phyloP scores from a whole-genome alignment of 2,888 invertebrate genomes.

The Drosophila meridiana region DNA sequence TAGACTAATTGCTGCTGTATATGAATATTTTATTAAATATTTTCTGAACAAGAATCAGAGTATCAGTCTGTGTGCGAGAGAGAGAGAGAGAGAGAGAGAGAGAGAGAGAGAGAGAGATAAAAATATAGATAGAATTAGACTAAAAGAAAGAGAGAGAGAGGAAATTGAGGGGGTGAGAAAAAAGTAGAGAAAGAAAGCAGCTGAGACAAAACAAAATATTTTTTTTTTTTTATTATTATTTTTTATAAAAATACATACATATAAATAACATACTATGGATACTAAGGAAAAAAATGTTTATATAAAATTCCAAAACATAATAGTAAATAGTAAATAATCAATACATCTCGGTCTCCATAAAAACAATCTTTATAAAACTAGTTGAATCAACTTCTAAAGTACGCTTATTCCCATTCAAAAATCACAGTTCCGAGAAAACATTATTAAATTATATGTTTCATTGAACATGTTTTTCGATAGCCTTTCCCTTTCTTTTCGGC shows the following conservation, averaged over 20 bases:
- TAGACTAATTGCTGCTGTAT: no score
- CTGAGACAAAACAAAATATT: no score
- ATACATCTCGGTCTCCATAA: neutral
- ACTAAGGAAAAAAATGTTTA: no score
- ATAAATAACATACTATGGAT: no score
- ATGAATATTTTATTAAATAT: no score
- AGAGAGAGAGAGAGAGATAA: neutral
- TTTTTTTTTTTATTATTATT: no score
- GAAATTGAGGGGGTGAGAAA: neutral
- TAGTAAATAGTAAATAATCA: neutral
- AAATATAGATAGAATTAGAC: neutral
- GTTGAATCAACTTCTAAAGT: neutral
- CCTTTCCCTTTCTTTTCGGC: neutral
- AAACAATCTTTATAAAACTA: neutral
- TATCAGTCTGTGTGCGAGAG: no score
- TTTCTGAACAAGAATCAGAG: no score
- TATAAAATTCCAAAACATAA: neutral
- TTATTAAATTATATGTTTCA: neutral
- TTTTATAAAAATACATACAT: no score
- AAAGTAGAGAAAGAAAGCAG: neutral
- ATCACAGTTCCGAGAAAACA: neutral
- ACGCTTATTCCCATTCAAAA: neutral
- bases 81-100: neutral
- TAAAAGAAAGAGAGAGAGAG: neutral
- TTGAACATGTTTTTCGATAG: neutral